Evolutionary conservation across 2,888 invertebrate genomes (phyloP).

Genomic region (Meganola albula): DNA sequence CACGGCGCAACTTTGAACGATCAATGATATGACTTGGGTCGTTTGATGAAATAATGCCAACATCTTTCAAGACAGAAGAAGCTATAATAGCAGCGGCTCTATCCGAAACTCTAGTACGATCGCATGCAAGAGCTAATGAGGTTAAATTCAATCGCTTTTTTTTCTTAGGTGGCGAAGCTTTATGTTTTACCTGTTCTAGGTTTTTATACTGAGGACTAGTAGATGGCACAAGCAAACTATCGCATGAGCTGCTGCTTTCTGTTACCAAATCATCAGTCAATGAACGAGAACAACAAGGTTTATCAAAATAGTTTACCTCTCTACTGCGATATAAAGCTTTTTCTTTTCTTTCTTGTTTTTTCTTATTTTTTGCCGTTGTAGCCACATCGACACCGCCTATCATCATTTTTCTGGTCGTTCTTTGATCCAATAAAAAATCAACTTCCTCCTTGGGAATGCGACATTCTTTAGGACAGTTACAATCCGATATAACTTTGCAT

Average conservation of each 20-base stretch:
- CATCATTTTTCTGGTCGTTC: conserved; percentile 6
- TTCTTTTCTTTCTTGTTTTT: conserved; percentile 7
- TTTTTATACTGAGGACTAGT: conserved; percentile 2
- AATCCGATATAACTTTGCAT: conserved; percentile 7
- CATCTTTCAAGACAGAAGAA: conserved; percentile 10
- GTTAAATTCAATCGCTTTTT: conserved; percentile 11
- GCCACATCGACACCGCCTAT: conserved; percentile 6
- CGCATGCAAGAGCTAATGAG: conserved; percentile 14
- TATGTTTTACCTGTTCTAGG: neutral
- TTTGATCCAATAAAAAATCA: conserved; percentile 6
- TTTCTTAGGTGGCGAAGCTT: conserved; percentile 1
- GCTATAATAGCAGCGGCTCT: neutral
- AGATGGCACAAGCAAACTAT: conserved; percentile 2
- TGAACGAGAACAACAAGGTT: conserved; percentile 9
- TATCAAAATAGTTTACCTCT: conserved; percentile 4
- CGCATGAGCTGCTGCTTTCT: conserved; percentile 4
- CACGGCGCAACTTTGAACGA: conserved; percentile 11
- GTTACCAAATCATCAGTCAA: conserved; percentile 5
- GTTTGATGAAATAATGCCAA: conserved; percentile 12
- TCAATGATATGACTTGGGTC: conserved; percentile 11
- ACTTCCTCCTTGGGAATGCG: conserved; percentile 6
- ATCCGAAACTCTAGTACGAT: conserved; percentile 14
- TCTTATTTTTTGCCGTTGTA: conserved; percentile 7
- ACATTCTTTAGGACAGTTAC: conserved; percentile 4
- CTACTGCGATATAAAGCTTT: conserved; percentile 4